phyloP scores from a whole-genome alignment of 2,797 vertebrate species.

The Notamacropus eugenii region DNA sequence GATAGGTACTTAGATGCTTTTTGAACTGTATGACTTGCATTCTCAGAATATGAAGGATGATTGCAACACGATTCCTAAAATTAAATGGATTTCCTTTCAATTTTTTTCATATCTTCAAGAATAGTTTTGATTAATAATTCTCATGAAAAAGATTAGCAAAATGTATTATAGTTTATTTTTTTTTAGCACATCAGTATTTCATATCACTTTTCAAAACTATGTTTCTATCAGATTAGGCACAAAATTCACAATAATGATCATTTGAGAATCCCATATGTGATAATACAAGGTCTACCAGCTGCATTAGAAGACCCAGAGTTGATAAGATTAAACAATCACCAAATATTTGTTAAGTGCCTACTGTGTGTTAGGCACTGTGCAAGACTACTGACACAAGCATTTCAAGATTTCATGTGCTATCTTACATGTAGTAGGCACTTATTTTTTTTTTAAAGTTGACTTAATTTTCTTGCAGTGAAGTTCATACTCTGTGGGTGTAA shows the following conservation, averaged over 20 bases:
- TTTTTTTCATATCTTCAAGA: background rate
- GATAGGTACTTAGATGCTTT: background rate
- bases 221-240: constrained; percentile 33
- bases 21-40: background rate
- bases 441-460: background rate
- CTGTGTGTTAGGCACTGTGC: background rate
- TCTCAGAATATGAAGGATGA: background rate
- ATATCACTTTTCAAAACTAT: background rate
- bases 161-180: constrained; percentile 7
- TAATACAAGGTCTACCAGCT: background rate
- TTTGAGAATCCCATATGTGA: background rate
- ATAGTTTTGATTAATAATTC: constrained; percentile 20
- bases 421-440: background rate
- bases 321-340: constrained; percentile 3
- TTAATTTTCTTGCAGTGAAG: constrained; percentile 7
- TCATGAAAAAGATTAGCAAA: constrained; percentile 35
- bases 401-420: background rate
- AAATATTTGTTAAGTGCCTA: constrained; percentile 21
- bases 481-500: background rate
- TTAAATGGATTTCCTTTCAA: constrained; percentile 42
- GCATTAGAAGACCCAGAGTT: constrained; percentile 8
- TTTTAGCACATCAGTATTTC: constrained; percentile 43
- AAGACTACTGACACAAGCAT: constrained; percentile 12
- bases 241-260: background rate
- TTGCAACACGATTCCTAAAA: constrained; percentile 12